These are phyloP conservation scores for Xylota segnis DNA, from an alignment of 2,888 invertebrate genomes.

Conservation along the genomic window DNA sequence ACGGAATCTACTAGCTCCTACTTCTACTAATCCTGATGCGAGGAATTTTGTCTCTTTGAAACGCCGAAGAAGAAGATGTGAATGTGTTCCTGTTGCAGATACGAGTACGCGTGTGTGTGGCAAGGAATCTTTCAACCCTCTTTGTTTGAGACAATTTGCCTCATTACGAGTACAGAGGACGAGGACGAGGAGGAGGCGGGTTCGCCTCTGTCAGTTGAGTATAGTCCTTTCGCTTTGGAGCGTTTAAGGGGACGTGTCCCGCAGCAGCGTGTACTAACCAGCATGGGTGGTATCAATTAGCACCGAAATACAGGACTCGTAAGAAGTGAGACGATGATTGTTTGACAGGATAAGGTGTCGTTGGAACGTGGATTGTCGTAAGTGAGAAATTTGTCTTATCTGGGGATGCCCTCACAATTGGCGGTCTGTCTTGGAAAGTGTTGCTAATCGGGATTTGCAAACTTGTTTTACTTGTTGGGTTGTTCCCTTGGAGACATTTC, in stretches of 20 bases:
- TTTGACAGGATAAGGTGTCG: neutral
- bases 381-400: constrained; percentile 16
- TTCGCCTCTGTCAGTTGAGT: constrained; percentile 27
- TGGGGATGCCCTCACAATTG: constrained; percentile 20
- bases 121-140: constrained; percentile 33
- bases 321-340: constrained; percentile 13
- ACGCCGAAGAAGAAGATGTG: constrained; percentile 22
- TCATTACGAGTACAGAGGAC: constrained; percentile 48
- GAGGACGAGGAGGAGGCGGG: too few relatives aligned
- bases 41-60: constrained; percentile 64
- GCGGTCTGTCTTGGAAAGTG: neutral
- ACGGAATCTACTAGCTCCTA: constrained; percentile 59
- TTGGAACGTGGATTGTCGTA: constrained; percentile 7
- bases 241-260: constrained; percentile 23
- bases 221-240: neutral
- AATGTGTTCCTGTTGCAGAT: constrained; percentile 10
- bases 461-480: too few relatives aligned
- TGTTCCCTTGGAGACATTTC: too few relatives aligned
- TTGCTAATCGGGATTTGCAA: too few relatives aligned
- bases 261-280: constrained; percentile 35
- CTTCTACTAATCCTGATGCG: constrained; percentile 4
- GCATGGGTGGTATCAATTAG: constrained; percentile 58
- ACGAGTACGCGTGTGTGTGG: constrained; percentile 19
- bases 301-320: constrained; percentile 22
- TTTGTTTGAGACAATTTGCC: constrained; percentile 42